Evolutionary conservation across 2,113 vertebrate species (phyloP), one percentile per base, ranked within the genome.

Genomic region (Jaculus jaculus): DNA sequence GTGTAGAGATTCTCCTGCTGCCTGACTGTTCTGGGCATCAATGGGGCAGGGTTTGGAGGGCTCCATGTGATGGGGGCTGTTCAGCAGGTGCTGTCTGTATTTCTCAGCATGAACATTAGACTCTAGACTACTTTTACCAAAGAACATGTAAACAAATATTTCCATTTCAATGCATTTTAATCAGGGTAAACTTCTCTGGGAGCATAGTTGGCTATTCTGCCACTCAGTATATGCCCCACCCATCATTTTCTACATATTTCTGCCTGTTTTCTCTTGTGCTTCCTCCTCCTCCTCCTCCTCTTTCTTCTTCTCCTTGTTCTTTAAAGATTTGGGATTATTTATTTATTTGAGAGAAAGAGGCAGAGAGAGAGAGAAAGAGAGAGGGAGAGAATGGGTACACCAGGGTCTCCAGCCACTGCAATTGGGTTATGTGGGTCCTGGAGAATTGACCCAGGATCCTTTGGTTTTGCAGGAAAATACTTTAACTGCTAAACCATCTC

Each of bases 161-260:
- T 85, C 47, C 24, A 26, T 73, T 65, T 79, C 34, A 71, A 28
- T 78, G 30, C 15, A 2, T 63, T 73, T 75, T 65, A 8, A 1
- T 47, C 51, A 32, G 20, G 37, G 42, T 24, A 23, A 54, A 28
- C 10, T 13, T 54, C 17, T 47, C 75, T 82, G 42, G 79, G 11
- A 37, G n/a, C 39, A 60, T 23, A 54, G 0, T 24, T 42, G 24
- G 15, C 24, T 37, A 1, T 21, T 11, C 60, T 11, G 0, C n/a
- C n/a, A n/a, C n/a, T 71, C 54, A 20, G n/a, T 51, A 1, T 51
- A 20, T 21, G n/a, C 28, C 24, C n/a, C 4, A 17, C 3, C 15
- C 68, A 18, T 91, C 5, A 4, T 34, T n/a, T 15, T 75, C 61
- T 26, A 16, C 11, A 1, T 17, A 51, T 10, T 87, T 51, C 32